A percentile compares a stretch with the other conserved stretches of the same genome.
phyloP scores from a whole-genome alignment of 1,140 invertebrate species.

The Geopemphigus sp. region DNA sequence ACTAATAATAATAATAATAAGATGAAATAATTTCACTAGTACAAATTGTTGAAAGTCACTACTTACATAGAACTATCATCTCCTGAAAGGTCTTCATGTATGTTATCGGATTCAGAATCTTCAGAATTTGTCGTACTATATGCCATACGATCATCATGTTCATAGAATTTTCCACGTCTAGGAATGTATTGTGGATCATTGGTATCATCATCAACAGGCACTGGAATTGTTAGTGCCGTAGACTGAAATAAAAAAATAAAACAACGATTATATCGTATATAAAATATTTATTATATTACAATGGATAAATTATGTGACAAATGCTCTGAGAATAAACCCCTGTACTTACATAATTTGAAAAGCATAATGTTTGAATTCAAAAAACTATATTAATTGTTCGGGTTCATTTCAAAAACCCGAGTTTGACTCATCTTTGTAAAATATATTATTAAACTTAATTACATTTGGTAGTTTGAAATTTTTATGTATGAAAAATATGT shows the following conservation, averaged over 20 bases:
- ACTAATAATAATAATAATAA: background rate
- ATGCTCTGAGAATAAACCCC: too few species aligned
- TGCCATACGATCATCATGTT: slow-evolving; percentile 39
- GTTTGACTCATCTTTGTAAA: too few species aligned
- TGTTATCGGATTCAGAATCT: slow-evolving; percentile 7
- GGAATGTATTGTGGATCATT: slow-evolving; percentile 45
- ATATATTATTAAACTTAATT: too few species aligned
- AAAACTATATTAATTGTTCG: too few species aligned
- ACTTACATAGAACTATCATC: background rate
- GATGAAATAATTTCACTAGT: background rate
- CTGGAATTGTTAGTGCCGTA: background rate
- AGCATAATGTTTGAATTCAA: too few species aligned
- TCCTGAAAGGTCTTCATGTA: background rate
- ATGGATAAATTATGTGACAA: background rate
- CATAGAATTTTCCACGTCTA: slow-evolving; percentile 36
- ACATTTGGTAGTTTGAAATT: too few species aligned
- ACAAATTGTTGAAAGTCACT: background rate
- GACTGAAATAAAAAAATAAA: background rate
- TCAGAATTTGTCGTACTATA: slow-evolving; percentile 38
- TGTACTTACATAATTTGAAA: too few species aligned
- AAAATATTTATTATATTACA: background rate
- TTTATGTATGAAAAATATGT: too few species aligned
- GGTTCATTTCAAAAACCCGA: too few species aligned
- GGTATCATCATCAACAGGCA: slow-evolving; percentile 21
- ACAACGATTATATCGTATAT: background rate